Conservation (phyloP, 2,113 vertebrate species). For the Synodontis membranacea region DNA sequence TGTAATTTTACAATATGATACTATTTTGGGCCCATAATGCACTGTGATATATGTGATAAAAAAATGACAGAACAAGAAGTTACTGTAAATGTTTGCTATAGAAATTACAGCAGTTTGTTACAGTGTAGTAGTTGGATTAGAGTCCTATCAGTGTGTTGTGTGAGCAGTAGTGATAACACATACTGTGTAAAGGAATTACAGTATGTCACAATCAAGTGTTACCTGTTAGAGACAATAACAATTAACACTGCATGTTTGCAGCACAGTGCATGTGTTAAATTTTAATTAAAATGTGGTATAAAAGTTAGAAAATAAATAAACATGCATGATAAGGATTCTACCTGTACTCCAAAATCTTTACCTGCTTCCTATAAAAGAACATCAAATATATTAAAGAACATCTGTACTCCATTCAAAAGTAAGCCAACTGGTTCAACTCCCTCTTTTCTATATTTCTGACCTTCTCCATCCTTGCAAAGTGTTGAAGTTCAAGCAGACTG, state of each 20-base stretch:
- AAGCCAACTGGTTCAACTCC: background rate
- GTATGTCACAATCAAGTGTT: background rate
- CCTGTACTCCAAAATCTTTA: background rate
- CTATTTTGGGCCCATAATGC: no score
- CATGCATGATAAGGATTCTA: background rate
- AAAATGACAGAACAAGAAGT: no score
- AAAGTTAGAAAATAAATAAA: background rate
- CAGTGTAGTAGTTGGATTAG: background rate
- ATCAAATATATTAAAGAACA: no score
- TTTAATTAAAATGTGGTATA: background rate
- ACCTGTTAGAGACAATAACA: background rate
- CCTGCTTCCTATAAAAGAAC: background rate
- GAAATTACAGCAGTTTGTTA: no score
- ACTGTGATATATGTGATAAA: no score
- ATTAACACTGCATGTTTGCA: background rate
- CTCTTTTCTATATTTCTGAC: background rate
- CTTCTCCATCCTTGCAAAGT: background rate
- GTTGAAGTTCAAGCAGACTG: constrained; percentile 12
- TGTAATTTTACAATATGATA: no score
- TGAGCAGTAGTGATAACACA: background rate
- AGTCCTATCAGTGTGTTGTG: background rate
- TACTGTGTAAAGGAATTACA: background rate
- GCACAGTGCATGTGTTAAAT: background rate
- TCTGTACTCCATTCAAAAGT: background rate
- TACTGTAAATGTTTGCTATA: no score